Base-by-base conservation (phyloP, 2,888 invertebrate species). In the Drepana falcataria region DNA sequence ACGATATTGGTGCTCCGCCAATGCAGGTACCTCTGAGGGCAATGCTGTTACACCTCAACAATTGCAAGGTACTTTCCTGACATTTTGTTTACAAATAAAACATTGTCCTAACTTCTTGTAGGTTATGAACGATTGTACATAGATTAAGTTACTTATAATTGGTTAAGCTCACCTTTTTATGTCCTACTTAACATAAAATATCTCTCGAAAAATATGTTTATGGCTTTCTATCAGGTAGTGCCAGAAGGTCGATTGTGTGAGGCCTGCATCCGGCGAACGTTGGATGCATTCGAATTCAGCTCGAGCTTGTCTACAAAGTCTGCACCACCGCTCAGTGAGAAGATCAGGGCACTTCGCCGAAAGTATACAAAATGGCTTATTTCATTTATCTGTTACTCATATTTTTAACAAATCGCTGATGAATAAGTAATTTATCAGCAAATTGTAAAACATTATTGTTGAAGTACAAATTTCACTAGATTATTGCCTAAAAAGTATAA, bases 31-130 rank as follows among this genome's bases (percentile, higher is more conserved):
- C 88, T 48, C 71, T 90, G 48, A 73, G 87, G 34, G 75, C 87
- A 40, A 85, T 88, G 85, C 73, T 89, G 53, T 69, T 87, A 59
- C 87, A 89, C 6, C 78, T 90, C 49, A 87, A 85, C 59, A 79
- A 84, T 56, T 83, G 81, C 61, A 90, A 88, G 85, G 89, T 88
- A 64, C 35, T 37, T 52, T 53, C 35, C 33, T 51, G 33, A 56
- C 56, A 60, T 54, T 59, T 60, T 34, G 33, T 9, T 49, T 53
- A 37, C 35, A 47, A 7, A 6, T 6, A 41, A 41, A 41, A 41
- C 41, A 41, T 41, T 41, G 5, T 37, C 21, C 47, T 3, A 47
- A 47, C 21, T 6, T 5, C 21, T 47, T 47, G 21, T n/a, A n/a
- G 47, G 7, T 47, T 6, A 47, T 9, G 21, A 2, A 47, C 4